phyloP scores from a whole-genome alignment of 2,797 vertebrate genomes.

The Clarias pachynema region DNA sequence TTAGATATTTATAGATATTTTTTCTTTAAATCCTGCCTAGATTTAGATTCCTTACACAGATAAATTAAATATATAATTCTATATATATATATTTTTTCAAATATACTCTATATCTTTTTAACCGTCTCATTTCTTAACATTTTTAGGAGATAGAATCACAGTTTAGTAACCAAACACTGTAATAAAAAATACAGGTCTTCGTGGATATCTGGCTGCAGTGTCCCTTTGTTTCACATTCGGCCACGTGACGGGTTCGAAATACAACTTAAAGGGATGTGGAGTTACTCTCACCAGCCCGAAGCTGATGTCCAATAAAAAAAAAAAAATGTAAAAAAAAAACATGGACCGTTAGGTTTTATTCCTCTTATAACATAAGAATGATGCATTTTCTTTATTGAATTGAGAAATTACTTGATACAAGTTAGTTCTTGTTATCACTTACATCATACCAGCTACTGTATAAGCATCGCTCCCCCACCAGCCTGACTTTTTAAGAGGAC shows the following conservation, averaged over 20 bases:
- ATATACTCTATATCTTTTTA: constrained; percentile 77
- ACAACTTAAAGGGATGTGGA: neutral
- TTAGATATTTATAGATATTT: constrained; percentile 66
- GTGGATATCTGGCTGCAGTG: constrained; percentile 68
- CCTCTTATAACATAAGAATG: neutral
- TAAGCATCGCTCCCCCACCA: too few relatives aligned
- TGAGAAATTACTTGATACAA: neutral
- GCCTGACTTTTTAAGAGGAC: neutral
- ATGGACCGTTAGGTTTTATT: neutral
- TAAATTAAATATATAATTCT: constrained; percentile 70
- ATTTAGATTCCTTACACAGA: constrained; percentile 71
- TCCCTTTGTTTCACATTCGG: constrained; percentile 59
- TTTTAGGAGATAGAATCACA: constrained; percentile 80
- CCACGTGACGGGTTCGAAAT: neutral
- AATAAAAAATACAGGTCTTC: constrained; percentile 65
- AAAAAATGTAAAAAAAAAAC: neutral
- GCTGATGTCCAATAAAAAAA: neutral
- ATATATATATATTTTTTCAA: constrained; percentile 67
- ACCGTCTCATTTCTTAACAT: constrained; percentile 76
- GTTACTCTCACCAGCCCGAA: neutral
- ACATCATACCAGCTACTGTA: neutral
- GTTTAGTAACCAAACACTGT: constrained; percentile 78
- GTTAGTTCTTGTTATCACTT: neutral
- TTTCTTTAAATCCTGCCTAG: constrained; percentile 65
- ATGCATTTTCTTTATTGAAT: neutral